Base-by-base conservation (phyloP, 2,113 vertebrate genomes). In the Periophthalmodon schlosseri region DNA sequence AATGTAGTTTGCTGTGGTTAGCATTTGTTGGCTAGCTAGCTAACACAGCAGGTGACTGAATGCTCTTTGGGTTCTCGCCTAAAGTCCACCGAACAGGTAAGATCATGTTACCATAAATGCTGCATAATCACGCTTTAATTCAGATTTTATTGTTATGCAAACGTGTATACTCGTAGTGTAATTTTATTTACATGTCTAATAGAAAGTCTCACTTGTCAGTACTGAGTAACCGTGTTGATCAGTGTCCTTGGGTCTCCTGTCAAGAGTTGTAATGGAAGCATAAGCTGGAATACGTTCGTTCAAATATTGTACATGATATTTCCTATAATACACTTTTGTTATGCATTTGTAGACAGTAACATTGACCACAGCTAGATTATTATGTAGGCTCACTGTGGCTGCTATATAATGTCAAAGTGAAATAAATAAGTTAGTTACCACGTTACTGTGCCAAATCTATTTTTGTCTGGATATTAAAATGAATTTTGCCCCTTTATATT, bases 1-100 rank as follows among this genome's bases (percentile, higher is more conserved):
- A 20, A 65, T 39, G 34, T 36, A 65, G 28, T 18, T 28, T 60
- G 2, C 4, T 6, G 14, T 34, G 16, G 18, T 68, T 46, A 68
- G 63, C 66, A 49, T 21, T 16, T 47, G 23, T 23, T 23, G 39
- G 65, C n/a, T 46, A 67, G 36, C 5, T 47, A 16, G 39, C 64
- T 66, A 66, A n/a, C 33, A 39, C 34, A 23, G 66, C 66, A 68
- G 44, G 39, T 68, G 66, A 68, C 66, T 47, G 46, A 68, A 14
- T 49, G 46, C 44, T 68, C 66, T 49, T 68, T 23, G 36, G 44
- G 36, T 44, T 44, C 16, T 46, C 13, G 66, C 21, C 46, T 24
- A 47, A 68, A 47, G 66, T 46, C 46, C 44, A 68, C 8, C n/a
- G 2, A 67, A 23, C 65, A 24, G n/a, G 66, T 68, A 68, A 16